Percentiles rank a stretch among this genome's conserved stretches.
These are phyloP conservation scores for Bucco capensis DNA, from an alignment of 2,113 vertebrate species.

Conservation along the genomic window DNA sequence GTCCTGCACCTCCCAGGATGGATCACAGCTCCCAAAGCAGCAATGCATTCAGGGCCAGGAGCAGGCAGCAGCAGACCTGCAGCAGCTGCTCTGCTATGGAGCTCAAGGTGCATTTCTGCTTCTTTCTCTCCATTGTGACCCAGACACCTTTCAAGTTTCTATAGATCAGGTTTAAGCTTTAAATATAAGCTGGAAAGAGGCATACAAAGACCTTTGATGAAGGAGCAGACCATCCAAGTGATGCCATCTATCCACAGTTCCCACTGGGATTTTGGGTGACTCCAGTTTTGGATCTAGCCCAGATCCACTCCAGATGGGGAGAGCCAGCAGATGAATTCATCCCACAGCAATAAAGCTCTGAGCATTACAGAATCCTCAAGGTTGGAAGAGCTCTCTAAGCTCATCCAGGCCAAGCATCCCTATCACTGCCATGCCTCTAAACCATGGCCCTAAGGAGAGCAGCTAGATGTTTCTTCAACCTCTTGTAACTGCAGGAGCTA, in stretches of 20 bases:
- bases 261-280: background rate
- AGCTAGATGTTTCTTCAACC: too few species aligned
- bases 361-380: too few species aligned
- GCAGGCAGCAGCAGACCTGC: background rate
- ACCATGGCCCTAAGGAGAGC: too few species aligned
- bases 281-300: background rate
- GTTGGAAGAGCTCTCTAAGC: too few species aligned
- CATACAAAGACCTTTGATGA: background rate
- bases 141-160: background rate
- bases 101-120: background rate
- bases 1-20: slow-evolving; percentile 37
- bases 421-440: too few species aligned
- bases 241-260: background rate
- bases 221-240: background rate
- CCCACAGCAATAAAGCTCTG: background rate
- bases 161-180: background rate
- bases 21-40: slow-evolving; percentile 42
- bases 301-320: background rate
- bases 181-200: background rate
- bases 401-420: too few species aligned
- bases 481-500: background rate
- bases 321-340: background rate
- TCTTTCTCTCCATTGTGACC: background rate
- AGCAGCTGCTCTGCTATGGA: background rate
- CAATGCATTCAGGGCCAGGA: slow-evolving; percentile 15